Evolutionary conservation across 2,888 invertebrate species (phyloP).

Genomic region (Pseudolycoriella hygida): DNA sequence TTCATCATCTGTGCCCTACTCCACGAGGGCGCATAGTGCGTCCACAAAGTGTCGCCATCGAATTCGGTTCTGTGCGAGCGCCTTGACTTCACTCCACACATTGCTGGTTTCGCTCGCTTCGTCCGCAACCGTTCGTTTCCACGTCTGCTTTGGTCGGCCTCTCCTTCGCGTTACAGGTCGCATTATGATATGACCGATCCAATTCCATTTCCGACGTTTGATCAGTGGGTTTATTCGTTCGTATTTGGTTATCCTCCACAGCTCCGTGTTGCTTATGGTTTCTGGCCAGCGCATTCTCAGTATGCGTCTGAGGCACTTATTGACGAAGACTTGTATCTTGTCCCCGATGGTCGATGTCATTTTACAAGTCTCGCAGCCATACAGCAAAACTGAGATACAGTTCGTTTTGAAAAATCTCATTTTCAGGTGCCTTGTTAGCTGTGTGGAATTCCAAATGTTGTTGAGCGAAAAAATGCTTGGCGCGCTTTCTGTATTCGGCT

Average conservation of each 20-base stretch:
- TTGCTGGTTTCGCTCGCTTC: neutral
- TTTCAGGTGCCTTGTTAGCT: too few relatives aligned
- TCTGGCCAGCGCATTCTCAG: neutral
- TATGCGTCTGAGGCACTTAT: neutral
- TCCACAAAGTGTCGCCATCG: neutral
- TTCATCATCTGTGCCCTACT: conserved; percentile 14
- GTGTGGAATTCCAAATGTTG: too few relatives aligned
- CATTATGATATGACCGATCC: neutral
- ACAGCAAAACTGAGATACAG: too few relatives aligned
- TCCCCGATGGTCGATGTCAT: too few relatives aligned
- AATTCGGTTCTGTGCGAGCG: too few relatives aligned
- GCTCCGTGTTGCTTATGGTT: neutral
- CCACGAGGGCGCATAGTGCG: neutral
- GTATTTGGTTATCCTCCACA: neutral
- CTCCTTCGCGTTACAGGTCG: neutral
- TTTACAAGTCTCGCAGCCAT: too few relatives aligned
- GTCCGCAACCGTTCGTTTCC: neutral
- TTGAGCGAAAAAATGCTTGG: too few relatives aligned
- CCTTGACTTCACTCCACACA: neutral
- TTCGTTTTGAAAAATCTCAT: too few relatives aligned
- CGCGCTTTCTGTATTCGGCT: too few relatives aligned
- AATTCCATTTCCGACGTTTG: neutral
- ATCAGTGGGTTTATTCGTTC: neutral
- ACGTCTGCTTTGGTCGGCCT: neutral
- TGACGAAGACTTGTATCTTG: neutral